Evolutionary conservation across 2,113 vertebrate species (phyloP), one percentile per base, ranked within the genome.

Genomic region (Globicephala melas): DNA sequence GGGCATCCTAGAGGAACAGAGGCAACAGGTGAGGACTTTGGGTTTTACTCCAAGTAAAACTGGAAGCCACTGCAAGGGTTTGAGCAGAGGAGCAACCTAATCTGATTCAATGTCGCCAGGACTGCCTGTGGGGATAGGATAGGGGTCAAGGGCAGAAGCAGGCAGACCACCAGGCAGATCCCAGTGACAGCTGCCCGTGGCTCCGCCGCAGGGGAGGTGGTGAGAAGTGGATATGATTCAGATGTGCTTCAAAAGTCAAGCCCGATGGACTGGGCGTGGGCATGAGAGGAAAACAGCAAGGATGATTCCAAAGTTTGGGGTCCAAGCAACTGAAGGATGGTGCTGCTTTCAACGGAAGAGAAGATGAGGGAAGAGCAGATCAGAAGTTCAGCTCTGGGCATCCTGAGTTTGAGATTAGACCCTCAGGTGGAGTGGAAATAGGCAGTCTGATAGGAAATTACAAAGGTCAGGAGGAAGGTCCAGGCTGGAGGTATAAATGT

Each of bases 241-340:
- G 41, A 55, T 6, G 17, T 58, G 28, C 77, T 88, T 71, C 83
- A 25, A 80, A 92, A 95, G 67, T n/a, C 83, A 73, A 38, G 36
- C 50, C 62, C 2, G 65, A 8, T 87, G 33, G 7, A 41, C 23
- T 85, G 20, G 26, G 55, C 31, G 7, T 17, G 21, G 3, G 26
- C 31, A 6, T 31, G 47, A 53, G 8, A 50, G n/a, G 28, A 73
- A 67, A 60, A 25, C 36, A 21, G 7, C 58, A 33, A 81, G 31
- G 47, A n/a, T 58, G 76, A 36, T 18, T 68, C 53, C 41, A 91
- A 63, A 18, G 28, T 25, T 38, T 50, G 44, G 60, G 20, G 36
- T 6, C n/a, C n/a, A 70, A 33, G 18, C 36, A 88, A 41, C 38
- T 1, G 0, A 15, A 89, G 55, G 20, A 70, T 55, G 23, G 26